Evolutionary conservation across 1,140 invertebrate genomes (phyloP), one percentile per base, ranked within the genome.

Genomic region (Anadara kagoshimensis): DNA sequence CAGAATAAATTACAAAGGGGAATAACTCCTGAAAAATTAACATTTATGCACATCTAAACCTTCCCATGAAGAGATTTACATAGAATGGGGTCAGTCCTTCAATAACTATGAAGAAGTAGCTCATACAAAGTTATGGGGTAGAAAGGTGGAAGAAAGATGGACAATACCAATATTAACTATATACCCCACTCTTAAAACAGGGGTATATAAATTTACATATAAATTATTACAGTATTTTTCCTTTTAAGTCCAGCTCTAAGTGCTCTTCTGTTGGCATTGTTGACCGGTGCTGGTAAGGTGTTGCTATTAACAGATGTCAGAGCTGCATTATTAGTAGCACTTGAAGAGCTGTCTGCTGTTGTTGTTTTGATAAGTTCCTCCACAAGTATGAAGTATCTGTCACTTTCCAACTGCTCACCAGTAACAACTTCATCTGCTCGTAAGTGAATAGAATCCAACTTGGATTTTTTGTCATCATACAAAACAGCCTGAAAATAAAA

Each of bases 391-490:
- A 76, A 75, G 63, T 85, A 79, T 57, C 78, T 68, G 59, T 84
- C 81, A 81, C 79, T 83, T 69, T 85, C 82, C 8, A 84, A 56
- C 65, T 85, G 79, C 63, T 83, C 82, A 16, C 81, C 82, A 36
- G 68, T 49, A 8, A 65, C 44, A n/a, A 85, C 65, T 36, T 79
- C 76, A 29, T 79, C 73, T 43, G 76, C 22, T 64, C 74, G 78
- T 14, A 84, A 54, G 65, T 79, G 78, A 22, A 86, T 51, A 20
- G 75, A 77, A 66, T 86, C 84, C 2, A 86, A 65, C 63, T 75
- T 79, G 29, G 62, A 57, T 12, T 78, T 78, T 44, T 82, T 86
- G 11, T 82, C 81, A 77, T 86, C 83, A 76, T 76, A 82, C 53
- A 85, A 70, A 18, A 81, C 65, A 49, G 81, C 84, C 84, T 85